Percentiles rank a stretch among this genome's conserved stretches.
Evolutionary conservation across 2,797 vertebrate genomes (phyloP).

Genomic region (Bovichtus diacanthus): DNA sequence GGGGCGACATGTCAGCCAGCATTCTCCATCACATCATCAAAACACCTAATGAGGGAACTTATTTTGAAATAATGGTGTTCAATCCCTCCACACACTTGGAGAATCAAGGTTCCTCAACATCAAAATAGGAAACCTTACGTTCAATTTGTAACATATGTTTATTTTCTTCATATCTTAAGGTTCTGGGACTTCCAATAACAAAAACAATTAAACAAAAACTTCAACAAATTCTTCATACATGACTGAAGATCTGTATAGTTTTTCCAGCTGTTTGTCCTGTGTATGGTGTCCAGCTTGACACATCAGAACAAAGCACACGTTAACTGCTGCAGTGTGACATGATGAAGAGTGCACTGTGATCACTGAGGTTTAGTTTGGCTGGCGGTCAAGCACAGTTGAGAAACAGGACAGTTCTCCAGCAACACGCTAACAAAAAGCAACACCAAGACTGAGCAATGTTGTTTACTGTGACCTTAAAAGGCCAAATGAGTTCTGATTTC

Average conservation of each 20-base stretch:
- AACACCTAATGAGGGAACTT: conserved; percentile 5
- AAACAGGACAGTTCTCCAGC: background rate
- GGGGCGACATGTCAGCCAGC: background rate
- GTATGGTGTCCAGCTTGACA: background rate
- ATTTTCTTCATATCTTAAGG: background rate
- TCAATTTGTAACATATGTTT: too few relatives aligned
- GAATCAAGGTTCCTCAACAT: background rate
- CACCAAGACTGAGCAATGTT: background rate
- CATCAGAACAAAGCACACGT: background rate
- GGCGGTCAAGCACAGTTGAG: background rate
- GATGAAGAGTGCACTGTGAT: background rate
- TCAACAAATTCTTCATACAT: background rate
- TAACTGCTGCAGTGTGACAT: background rate
- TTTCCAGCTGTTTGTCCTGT: background rate
- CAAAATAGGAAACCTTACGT: background rate
- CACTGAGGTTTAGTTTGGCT: background rate
- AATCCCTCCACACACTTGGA: background rate
- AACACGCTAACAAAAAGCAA: too few relatives aligned
- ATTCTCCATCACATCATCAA: background rate
- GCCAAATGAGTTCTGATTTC: background rate
- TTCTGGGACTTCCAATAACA: background rate
- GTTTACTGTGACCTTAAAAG: background rate
- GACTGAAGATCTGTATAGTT: too few relatives aligned
- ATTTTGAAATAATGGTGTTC: background rate
- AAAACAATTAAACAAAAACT: background rate